Conservation (phyloP, 2,797 vertebrate genomes). For the Sciurus carolinensis region DNA sequence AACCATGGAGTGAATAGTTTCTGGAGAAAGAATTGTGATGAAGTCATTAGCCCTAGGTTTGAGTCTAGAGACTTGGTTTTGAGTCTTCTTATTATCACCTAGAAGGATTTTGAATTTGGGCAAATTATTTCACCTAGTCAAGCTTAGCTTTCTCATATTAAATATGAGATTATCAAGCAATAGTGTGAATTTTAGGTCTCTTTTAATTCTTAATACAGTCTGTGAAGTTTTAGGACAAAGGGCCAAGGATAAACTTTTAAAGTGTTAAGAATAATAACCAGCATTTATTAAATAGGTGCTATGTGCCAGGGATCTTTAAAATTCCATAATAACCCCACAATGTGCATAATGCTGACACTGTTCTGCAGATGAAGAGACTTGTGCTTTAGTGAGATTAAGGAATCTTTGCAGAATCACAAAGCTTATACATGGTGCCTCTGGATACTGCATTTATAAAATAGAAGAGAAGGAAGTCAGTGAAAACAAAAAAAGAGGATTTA, state of each 20-base stretch:
- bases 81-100: background rate
- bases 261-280: background rate
- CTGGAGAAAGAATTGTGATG: background rate
- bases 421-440: background rate
- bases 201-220: conserved; percentile 12
- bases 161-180: background rate
- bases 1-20: background rate
- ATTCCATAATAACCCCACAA: background rate
- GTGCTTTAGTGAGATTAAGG: background rate
- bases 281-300: background rate
- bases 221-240: conserved; percentile 10
- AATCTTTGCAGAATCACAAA: background rate
- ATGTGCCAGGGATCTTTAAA: background rate
- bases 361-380: background rate
- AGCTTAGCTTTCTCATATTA: conserved; percentile 4
- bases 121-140: background rate
- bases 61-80: background rate
- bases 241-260: conserved; percentile 1
- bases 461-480: background rate
- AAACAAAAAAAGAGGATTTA: background rate
- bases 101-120: background rate
- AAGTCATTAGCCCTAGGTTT: background rate
- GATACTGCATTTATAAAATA: background rate
- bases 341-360: background rate
- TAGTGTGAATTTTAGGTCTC: background rate